Evolutionary conservation across 2,888 invertebrate species (phyloP), one percentile per base, ranked within the genome.

Genomic region (Cylloceria caligata): DNA sequence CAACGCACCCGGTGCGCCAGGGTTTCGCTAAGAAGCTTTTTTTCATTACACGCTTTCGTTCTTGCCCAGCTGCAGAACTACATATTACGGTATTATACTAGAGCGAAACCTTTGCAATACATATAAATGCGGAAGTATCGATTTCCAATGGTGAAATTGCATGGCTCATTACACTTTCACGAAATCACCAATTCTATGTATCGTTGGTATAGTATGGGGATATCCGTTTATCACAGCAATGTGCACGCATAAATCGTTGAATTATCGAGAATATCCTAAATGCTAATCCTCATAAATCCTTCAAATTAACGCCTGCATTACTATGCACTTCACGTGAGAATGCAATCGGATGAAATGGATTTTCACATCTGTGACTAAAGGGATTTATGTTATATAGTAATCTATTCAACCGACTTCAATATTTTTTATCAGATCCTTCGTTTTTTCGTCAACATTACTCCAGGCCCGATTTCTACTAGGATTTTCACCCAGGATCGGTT

Each of bases 111-210:
- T 60, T 60, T 21, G 73, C 27, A 13, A 74, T 52, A 52, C 74
- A 75, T 69, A n/a, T n/a, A 74, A 19, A 74, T 39, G 67, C 39
- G 11, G 11, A 16, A 7, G 49, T 74, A 80, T 80, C 68, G 80
- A 80, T 80, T 80, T 64, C 65, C 68, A 52, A 74, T 80, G 74
- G 49, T 71, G 55, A 71, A 75, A 80, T 52, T 64, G 68, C 73
- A 6, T 49, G 49, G 47, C 75, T 80, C 80, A 76, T 80, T 76
- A 72, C 76, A 76, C 80, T 72, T 72, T 75, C 67, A 72, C 69
- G 76, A 76, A 81, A 81, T 67, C 65, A 55, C 65, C 57, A 47
- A 49, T 75, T 64, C 69, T 55, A 65, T 71, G 47, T 67, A 47
- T 19, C 24, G 9, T 62, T 1, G 57, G 13, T 27, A 65, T 36